Evolutionary conservation across 2,888 invertebrate species (phyloP), one percentile per base, ranked within the genome.

Genomic region (Monopis laevigella): DNA sequence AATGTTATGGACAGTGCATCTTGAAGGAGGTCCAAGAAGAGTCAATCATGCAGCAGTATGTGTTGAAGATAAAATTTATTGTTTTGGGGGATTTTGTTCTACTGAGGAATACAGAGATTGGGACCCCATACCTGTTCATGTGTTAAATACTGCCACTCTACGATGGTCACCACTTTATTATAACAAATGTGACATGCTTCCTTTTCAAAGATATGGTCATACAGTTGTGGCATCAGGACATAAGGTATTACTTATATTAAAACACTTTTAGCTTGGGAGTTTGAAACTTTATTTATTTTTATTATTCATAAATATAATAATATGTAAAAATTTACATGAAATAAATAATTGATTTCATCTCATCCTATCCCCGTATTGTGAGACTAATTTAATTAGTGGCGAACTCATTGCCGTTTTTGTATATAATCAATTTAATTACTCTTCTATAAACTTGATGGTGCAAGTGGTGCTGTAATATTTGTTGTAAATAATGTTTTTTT

Each of bases 21-120:
- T 95, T 46, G 92, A 93, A 60, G 95, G 94, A 19, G 96, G 96
- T n/a, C 96, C 95, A 11, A 84, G 90, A 55, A 83, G 95, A 46
- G 95, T 95, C 10, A 95, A 95, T 66, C 95, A 95, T 82, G 94
- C 95, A n/a, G 93, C 93, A 3, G 93, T 90, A 16, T 84, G 86
- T 43, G 86, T 94, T 28, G 88, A 86, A 14, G 86, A 89, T 51
- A 86, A 84, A 57, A 91, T 97, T 48, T 96, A 88, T 67, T 92
- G 93, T 0, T 96, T 96, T 65, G 96, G 96, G 27, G 96, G 96
- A 17, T 96, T 94, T 62, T 94, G 92, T 60, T 92, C 93, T 21
- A 89, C 89, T 7, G 91, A 92, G 54, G 89, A 92, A 56, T 92
- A 90, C 55, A 83, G 84, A 43, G 83, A 86, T 46, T 86, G 86